Conservation (phyloP, 2,797 vertebrate species). For the Mareca strepera region DNA sequence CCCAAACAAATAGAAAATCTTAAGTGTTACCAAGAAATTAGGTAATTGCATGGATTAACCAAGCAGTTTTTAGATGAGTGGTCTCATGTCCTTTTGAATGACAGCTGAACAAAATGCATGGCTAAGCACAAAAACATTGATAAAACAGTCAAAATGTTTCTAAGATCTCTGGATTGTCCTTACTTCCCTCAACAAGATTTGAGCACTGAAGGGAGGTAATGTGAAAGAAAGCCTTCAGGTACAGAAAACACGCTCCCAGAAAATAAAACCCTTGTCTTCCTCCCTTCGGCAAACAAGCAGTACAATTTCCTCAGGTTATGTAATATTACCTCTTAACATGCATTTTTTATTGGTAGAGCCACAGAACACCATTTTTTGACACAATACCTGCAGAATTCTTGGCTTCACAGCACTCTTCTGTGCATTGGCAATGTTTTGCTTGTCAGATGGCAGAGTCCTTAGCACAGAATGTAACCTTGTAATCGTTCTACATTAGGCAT, state of each 20-base stretch:
- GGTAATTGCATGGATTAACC: not conserved
- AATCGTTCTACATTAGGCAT: not conserved
- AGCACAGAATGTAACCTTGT: slow-evolving; percentile 5
- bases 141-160: slow-evolving; percentile 18
- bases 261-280: not conserved
- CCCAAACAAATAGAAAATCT: not conserved
- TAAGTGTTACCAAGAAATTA: not conserved
- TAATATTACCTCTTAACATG: not conserved
- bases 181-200: not conserved
- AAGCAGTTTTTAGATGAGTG: not conserved
- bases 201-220: not conserved
- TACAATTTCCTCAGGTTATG: not conserved
- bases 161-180: not conserved
- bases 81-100: not conserved
- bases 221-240: not conserved
- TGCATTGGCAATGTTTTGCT: not conserved
- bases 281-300: not conserved
- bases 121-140: slow-evolving; percentile 5
- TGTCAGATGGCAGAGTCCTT: not conserved
- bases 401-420: not conserved
- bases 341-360: not conserved
- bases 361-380: not conserved
- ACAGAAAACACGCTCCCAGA: not conserved
- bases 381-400: slow-evolving; percentile 2
- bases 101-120: slow-evolving; percentile 11